Base-by-base conservation (phyloP, 2,797 vertebrate species). In the Momotus momota region DNA sequence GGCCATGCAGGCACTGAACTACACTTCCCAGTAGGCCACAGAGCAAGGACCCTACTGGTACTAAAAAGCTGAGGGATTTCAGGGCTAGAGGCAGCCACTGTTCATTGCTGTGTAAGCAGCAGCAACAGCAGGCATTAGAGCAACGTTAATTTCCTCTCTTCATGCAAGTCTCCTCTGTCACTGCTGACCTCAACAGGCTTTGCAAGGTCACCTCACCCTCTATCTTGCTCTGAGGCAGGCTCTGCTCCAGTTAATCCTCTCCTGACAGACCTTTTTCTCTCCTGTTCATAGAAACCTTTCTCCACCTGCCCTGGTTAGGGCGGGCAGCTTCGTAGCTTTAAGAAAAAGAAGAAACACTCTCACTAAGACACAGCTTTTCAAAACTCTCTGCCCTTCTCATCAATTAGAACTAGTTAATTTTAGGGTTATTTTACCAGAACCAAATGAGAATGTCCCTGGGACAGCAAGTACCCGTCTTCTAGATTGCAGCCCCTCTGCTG, bases 1-100 rank as follows among this genome's bases (percentile, higher is more conserved):
- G 74, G 71, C 83, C 69, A 43, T 66, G 21, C 41, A 77, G 40
- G 12, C 46, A 10, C 21, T 6, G 48, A 90, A 96, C 88, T 96
- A 96, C 93, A 94, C 74, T 93, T 95, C 91, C 96, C 91, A 94
- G 57, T 62, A 90, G 78, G 38, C 91, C 48, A 64, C 49, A 57
- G 67, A 73, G 38, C 0, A 81, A 61, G 71, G 45, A 57, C 16
- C n/a, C 21, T 62, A 10, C 55, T 16, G 29, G 31, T 38, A 46
- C 55, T 77, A 21, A 81, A 81, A 83, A 67, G 2, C 51, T 52
- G 48, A 21, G 17, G 48, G 12, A 45, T 75, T 85, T 81, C 33
- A 43, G 62, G 61, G 65, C 80, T 46, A 14, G 84, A 69, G 18
- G 40, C 57, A 87, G 78, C 41, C 2, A 0, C 33, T 75, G 54